phyloP scores from a whole-genome alignment of 1,140 invertebrate genomes.

The Cotesia typhae region DNA sequence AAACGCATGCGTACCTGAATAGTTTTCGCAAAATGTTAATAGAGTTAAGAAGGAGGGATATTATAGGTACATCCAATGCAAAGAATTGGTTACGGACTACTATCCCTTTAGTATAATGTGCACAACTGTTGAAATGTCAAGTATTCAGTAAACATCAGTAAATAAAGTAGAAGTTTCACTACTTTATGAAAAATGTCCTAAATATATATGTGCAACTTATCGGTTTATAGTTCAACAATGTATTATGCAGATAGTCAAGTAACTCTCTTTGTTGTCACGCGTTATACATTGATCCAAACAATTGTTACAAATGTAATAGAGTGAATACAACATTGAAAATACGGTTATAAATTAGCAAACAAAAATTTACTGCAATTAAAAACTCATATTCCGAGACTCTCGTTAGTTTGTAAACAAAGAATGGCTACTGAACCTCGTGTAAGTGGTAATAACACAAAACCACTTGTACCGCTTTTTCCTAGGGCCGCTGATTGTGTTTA shows the following conservation, averaged over 20 bases:
- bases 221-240: slow-evolving; percentile 37
- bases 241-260: slow-evolving; percentile 21
- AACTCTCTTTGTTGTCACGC: not conserved
- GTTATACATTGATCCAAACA: not conserved
- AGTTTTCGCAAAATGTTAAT: too few relatives aligned
- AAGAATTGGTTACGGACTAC: too few relatives aligned
- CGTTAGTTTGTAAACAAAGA: slow-evolving; percentile 48
- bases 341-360: not conserved
- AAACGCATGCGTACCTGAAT: too few relatives aligned
- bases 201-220: not conserved
- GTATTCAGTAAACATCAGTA: not conserved
- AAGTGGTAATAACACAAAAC: slow-evolving; percentile 56
- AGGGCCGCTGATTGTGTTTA: slow-evolving; percentile 65
- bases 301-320: slow-evolving; percentile 19
- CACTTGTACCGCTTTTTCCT: slow-evolving; percentile 61
- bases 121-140: not conserved
- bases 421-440: slow-evolving; percentile 57
- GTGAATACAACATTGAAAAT: slow-evolving; percentile 19
- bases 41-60: too few relatives aligned
- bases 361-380: not conserved
- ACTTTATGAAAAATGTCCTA: too few relatives aligned
- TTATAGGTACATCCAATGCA: too few relatives aligned
- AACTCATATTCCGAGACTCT: not conserved
- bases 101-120: too few relatives aligned
- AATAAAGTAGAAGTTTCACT: not conserved